These are phyloP conservation scores for Upupa epops DNA, from an alignment of 2,113 vertebrate genomes.

Conservation along the genomic window DNA sequence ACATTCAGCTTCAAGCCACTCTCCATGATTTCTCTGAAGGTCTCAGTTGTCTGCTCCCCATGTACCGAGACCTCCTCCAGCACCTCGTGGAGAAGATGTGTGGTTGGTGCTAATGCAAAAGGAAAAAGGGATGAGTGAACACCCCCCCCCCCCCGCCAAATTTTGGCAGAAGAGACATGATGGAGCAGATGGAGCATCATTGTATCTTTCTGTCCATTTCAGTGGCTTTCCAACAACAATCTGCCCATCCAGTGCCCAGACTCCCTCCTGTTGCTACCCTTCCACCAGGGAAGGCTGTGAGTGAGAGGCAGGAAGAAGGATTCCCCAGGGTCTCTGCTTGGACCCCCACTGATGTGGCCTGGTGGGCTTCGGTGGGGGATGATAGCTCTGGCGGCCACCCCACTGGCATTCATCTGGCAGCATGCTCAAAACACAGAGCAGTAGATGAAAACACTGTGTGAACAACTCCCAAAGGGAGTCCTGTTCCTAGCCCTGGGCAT, in stretches of 20 bases:
- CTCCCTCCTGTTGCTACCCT: background rate
- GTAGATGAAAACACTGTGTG: rapidly evolving
- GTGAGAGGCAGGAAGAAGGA: background rate
- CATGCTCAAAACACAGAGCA: rapidly evolving
- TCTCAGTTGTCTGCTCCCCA: background rate
- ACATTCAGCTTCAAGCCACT: background rate
- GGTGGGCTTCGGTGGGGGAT: background rate
- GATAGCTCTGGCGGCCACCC: rapidly evolving
- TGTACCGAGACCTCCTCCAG: background rate
- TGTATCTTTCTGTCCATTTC: background rate
- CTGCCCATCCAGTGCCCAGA: background rate
- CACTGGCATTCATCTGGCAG: rapidly evolving
- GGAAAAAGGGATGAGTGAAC: background rate
- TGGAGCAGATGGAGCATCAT: background rate
- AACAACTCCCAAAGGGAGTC: background rate
- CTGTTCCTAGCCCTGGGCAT: rapidly evolving
- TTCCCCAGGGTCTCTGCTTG: background rate
- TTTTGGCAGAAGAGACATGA: background rate
- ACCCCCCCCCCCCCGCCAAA: too few species aligned
- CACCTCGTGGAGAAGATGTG: background rate
- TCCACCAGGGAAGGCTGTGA: background rate
- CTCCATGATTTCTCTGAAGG: background rate
- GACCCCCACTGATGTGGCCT: rapidly evolving
- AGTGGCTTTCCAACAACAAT: background rate
- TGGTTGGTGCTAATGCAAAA: background rate